Percentiles rank a stretch among this genome's conserved stretches.
phyloP scores from a whole-genome alignment of 2,797 vertebrate genomes.

The Enteromius afrohamiltoni region DNA sequence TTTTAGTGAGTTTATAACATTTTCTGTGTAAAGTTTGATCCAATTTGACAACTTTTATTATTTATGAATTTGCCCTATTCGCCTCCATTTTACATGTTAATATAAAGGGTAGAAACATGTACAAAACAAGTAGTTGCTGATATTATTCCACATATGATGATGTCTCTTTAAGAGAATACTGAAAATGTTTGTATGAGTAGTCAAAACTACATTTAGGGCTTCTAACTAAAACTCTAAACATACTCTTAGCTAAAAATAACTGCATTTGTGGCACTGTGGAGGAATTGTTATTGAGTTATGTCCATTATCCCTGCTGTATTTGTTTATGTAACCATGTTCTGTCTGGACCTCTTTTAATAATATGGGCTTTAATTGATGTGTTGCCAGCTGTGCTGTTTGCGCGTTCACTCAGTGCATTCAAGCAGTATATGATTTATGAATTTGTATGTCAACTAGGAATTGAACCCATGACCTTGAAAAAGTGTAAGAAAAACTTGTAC shows the following conservation, averaged over 20 bases:
- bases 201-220: too few species aligned
- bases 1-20: not conserved
- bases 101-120: too few species aligned
- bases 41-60: not conserved
- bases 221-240: too few species aligned
- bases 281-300: too few species aligned
- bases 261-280: conserved; percentile 10
- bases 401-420: not conserved
- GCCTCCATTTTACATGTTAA: too few species aligned
- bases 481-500: not conserved
- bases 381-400: not conserved
- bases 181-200: too few species aligned
- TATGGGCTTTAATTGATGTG: not conserved
- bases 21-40: not conserved
- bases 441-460: not conserved
- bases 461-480: not conserved
- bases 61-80: not conserved
- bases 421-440: not conserved
- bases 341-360: conserved; percentile 13
- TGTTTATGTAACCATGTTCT: conserved; percentile 13
- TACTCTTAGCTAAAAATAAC: not conserved
- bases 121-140: too few species aligned
- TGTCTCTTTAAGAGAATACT: too few species aligned
- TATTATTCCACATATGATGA: too few species aligned
- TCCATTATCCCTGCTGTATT: too few species aligned